Evolutionary conservation across 2,113 vertebrate species (phyloP).

Genomic region (Poicephalus gulielmi): DNA sequence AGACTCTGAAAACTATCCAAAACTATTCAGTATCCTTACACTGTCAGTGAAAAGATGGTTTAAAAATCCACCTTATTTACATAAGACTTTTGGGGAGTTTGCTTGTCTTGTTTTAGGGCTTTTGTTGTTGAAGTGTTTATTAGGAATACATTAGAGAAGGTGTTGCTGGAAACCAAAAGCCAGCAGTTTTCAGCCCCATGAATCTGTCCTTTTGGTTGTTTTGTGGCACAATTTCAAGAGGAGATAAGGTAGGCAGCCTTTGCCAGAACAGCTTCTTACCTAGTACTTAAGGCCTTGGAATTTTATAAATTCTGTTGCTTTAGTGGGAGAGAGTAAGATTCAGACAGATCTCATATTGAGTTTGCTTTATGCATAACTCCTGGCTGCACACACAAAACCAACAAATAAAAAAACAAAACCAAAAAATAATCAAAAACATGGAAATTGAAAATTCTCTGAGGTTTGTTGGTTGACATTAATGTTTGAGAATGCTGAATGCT

Average conservation of each 20-base stretch:
- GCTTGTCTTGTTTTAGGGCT: background rate
- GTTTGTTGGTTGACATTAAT: background rate
- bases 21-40: background rate
- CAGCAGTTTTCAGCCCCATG: background rate
- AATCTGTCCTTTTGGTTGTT: background rate
- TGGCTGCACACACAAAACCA: background rate
- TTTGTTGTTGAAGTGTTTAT: background rate
- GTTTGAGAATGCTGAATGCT: background rate
- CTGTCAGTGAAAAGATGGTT: background rate
- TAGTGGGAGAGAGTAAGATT: background rate
- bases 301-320: background rate
- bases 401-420: too few relatives aligned
- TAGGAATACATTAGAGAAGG: background rate
- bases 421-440: background rate
- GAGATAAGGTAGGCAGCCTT: background rate
- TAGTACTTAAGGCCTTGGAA: background rate
- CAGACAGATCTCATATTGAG: background rate
- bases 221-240: background rate
- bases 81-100: background rate
- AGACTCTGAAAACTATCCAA: background rate
- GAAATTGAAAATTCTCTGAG: background rate
- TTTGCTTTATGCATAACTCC: background rate
- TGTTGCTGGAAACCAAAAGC: background rate
- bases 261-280: background rate
- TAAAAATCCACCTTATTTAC: background rate